phyloP scores from a whole-genome alignment of 1,140 invertebrate species.

The Copidosoma floridanum region DNA sequence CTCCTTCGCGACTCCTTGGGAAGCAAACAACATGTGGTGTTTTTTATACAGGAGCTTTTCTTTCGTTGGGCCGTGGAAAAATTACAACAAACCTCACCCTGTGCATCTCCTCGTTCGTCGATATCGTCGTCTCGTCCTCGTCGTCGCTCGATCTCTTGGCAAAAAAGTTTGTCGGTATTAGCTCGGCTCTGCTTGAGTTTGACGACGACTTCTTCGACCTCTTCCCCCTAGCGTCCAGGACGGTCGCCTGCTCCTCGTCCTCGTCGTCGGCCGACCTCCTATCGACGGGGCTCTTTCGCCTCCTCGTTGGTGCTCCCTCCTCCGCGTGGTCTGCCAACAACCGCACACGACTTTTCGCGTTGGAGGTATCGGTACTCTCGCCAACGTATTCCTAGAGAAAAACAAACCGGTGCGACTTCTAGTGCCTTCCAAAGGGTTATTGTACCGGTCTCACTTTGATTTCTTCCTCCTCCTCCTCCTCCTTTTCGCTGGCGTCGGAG shows the following conservation, averaged over 20 bases:
- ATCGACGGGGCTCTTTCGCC: slow-evolving; percentile 1
- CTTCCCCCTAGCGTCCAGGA: neutral
- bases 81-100: slow-evolving; percentile 9
- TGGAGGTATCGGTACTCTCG: neutral
- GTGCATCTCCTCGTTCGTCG: slow-evolving; percentile 25
- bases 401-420: neutral
- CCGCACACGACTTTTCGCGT: neutral
- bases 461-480: slow-evolving; percentile 7
- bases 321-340: too few species aligned
- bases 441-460: too few species aligned
- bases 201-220: slow-evolving; percentile 6
- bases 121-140: slow-evolving; percentile 25
- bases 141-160: slow-evolving; percentile 16
- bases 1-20: neutral
- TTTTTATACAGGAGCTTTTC: too few species aligned
- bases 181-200: slow-evolving; percentile 17
- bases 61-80: too few species aligned
- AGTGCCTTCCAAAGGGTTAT: too few species aligned
- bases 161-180: slow-evolving; percentile 16
- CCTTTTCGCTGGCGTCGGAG: neutral
- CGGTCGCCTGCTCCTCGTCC: slow-evolving; percentile 3
- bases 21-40: too few species aligned
- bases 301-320: neutral
- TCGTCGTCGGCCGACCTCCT: neutral
- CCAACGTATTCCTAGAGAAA: neutral